phyloP scores from a whole-genome alignment of 2,888 invertebrate species.

The Aricia artaxerxes region DNA sequence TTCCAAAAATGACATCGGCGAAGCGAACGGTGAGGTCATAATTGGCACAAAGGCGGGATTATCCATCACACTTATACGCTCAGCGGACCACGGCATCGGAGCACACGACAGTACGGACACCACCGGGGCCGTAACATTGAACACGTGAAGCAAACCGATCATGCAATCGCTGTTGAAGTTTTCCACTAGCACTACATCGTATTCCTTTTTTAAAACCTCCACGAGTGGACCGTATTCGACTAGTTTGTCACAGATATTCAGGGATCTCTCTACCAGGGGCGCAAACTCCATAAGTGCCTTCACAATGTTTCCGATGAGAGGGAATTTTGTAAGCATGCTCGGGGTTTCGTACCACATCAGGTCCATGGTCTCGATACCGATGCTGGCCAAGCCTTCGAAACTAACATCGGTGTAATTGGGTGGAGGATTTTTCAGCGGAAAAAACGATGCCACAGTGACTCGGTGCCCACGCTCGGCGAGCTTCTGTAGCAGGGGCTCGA shows the following conservation, averaged over 20 bases:
- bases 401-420: constrained; percentile 46
- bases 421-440: constrained; percentile 56
- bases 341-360: constrained; percentile 38
- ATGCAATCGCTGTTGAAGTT: constrained; percentile 79
- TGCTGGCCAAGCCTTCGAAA: constrained; percentile 41
- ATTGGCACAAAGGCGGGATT: constrained; percentile 67
- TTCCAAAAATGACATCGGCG: constrained; percentile 74
- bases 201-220: constrained; percentile 50
- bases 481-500: constrained; percentile 63
- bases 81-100: constrained; percentile 68
- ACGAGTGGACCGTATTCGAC: constrained; percentile 43
- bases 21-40: constrained; percentile 72
- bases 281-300: constrained; percentile 38
- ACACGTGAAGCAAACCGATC: constrained; percentile 71
- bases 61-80: constrained; percentile 54
- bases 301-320: constrained; percentile 40
- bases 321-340: constrained; percentile 32
- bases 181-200: constrained; percentile 77
- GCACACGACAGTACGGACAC: constrained; percentile 71
- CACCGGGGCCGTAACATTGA: constrained; percentile 64
- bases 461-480: constrained; percentile 71
- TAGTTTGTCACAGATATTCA: constrained; percentile 43
- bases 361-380: constrained; percentile 43
- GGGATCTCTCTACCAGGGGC: constrained; percentile 40
- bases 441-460: constrained; percentile 72